Evolutionary conservation across 1,140 invertebrate genomes (phyloP).

Genomic region (Panagrolaimus sp.): DNA sequence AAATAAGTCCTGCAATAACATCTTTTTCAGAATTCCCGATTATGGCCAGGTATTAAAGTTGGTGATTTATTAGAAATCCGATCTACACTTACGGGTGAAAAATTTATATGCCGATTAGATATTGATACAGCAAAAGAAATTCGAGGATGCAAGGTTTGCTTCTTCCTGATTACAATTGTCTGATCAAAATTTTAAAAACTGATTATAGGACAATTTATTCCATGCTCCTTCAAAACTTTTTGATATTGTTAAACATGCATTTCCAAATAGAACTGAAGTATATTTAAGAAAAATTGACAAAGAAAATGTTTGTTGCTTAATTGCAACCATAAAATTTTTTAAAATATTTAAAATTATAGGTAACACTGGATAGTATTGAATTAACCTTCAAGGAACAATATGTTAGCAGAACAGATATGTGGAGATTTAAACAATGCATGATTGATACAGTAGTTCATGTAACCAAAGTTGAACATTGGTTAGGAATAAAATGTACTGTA

Average conservation of each 20-base stretch:
- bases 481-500: conserved; percentile 61
- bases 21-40: neutral
- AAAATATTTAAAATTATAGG: conserved; percentile 59
- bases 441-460: conserved; percentile 84
- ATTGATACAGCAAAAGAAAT: neutral
- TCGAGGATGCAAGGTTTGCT: too few species aligned
- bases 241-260: neutral
- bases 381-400: conserved; percentile 96
- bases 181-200: too few species aligned
- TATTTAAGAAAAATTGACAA: conserved; percentile 12
- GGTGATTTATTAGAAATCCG: conserved; percentile 2
- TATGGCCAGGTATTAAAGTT: neutral
- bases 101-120: neutral
- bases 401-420: conserved; percentile 95
- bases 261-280: neutral
- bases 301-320: neutral
- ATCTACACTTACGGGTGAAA: neutral
- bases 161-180: too few species aligned
- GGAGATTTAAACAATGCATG: conserved; percentile 83
- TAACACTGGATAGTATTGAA: conserved; percentile 89
- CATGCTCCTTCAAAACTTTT: neutral
- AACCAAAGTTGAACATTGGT: conserved; percentile 90
- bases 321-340: neutral
- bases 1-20: too few species aligned
- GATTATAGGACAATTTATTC: neutral